phyloP scores from a whole-genome alignment of 2,888 invertebrate species.

The Augiades crinisus region DNA sequence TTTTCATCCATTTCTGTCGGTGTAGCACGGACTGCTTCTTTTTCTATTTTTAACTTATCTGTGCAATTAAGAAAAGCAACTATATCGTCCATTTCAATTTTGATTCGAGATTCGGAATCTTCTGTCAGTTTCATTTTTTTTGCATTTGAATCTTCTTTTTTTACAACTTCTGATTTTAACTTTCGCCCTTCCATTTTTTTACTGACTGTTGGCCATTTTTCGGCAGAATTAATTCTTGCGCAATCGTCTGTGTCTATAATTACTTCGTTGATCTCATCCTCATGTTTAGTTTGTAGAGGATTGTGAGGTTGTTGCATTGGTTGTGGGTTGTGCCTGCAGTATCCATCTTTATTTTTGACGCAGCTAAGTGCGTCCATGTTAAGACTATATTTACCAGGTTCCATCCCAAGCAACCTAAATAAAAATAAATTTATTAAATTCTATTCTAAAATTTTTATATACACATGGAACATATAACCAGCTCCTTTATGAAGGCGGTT shows the following conservation, averaged over 20 bases:
- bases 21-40: conserved; percentile 25
- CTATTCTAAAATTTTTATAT: no score
- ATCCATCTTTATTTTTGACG: conserved; percentile 62
- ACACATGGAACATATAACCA: no score
- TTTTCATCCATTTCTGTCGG: conserved; percentile 22
- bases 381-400: conserved; percentile 63
- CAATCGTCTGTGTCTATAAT: conserved; percentile 47
- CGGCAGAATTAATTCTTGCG: conserved; percentile 58
- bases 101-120: conserved; percentile 43
- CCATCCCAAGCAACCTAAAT: conserved; percentile 64
- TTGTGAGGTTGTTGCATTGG: conserved; percentile 37
- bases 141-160: conserved; percentile 42
- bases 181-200: conserved; percentile 44
- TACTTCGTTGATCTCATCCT: conserved; percentile 42
- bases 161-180: conserved; percentile 49
- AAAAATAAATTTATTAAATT: not conserved
- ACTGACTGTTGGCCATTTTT: conserved; percentile 59
- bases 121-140: conserved; percentile 43
- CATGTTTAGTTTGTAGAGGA: conserved; percentile 38
- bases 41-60: conserved; percentile 31
- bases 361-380: conserved; percentile 65
- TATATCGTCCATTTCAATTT: conserved; percentile 53
- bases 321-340: conserved; percentile 60
- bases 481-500: no score
- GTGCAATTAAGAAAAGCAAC: conserved; percentile 36